Conservation (phyloP, 2,113 vertebrate species). For the Turdus rufiventris region DNA sequence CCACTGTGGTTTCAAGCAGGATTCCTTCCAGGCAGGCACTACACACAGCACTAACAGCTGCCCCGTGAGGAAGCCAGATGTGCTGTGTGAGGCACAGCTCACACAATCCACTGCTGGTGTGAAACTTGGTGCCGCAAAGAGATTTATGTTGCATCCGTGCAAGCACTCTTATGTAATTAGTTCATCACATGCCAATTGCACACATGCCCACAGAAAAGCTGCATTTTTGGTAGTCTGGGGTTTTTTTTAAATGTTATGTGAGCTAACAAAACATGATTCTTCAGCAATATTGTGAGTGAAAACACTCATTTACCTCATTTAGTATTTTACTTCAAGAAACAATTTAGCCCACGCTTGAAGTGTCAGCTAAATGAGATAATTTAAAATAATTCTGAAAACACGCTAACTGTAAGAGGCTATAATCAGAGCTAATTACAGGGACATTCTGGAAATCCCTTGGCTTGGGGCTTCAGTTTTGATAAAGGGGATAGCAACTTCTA, state of each 20-base stretch:
- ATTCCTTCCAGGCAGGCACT: neutral
- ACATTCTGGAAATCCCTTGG: slow-evolving; percentile 31
- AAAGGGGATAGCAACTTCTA: slow-evolving; percentile 34
- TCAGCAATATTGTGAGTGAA: neutral
- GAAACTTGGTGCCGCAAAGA: neutral
- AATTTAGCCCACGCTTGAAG: neutral
- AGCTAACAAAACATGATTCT: neutral
- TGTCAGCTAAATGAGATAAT: slow-evolving; percentile 42
- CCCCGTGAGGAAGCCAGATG: neutral
- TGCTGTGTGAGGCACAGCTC: neutral
- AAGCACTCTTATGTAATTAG: neutral
- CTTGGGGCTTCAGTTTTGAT: slow-evolving; percentile 36
- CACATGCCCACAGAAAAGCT: neutral
- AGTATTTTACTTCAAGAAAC: slow-evolving; percentile 9
- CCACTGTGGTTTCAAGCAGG: fast-evolving
- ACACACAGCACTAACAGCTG: neutral
- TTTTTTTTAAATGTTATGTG: neutral
- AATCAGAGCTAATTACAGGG: slow-evolving; percentile 61
- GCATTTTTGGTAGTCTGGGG: neutral
- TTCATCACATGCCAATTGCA: neutral
- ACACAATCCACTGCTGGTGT: neutral
- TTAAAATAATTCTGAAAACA: slow-evolving; percentile 25
- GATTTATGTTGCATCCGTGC: neutral
- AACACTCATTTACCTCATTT: slow-evolving; percentile 22
- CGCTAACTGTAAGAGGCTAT: slow-evolving; percentile 1